Percentiles rank a stretch among this genome's conserved stretches.
phyloP scores from a whole-genome alignment of 2,888 invertebrate species.

The Malthinus seriepunctatus region DNA sequence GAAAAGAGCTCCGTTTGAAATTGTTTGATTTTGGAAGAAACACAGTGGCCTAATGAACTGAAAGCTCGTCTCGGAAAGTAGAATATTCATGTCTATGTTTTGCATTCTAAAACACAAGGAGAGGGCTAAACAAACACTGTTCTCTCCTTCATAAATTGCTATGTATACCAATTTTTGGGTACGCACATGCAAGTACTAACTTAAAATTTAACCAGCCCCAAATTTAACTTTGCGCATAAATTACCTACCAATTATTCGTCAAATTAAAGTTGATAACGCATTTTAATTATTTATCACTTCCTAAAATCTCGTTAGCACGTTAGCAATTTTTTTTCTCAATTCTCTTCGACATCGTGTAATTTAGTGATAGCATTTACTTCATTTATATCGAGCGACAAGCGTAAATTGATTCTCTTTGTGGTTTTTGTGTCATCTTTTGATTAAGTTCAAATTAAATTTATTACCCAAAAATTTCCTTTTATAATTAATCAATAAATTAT shows the following conservation, averaged over 20 bases:
- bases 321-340: neutral
- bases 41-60: constrained; percentile 18
- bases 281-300: too few relatives aligned
- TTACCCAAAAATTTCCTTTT: neutral
- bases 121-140: constrained; percentile 16
- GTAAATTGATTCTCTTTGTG: constrained; percentile 4
- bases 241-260: too few relatives aligned
- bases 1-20: neutral
- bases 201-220: neutral
- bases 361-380: neutral
- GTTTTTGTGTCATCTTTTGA: neutral
- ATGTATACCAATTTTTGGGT: neutral
- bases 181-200: neutral
- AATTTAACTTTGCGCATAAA: too few relatives aligned
- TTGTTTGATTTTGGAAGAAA: constrained; percentile 16
- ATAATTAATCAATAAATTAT: constrained; percentile 1
- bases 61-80: constrained; percentile 11
- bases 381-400: neutral
- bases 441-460: neutral
- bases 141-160: constrained; percentile 14
- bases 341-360: neutral
- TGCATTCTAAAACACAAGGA: constrained; percentile 7
- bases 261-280: too few relatives aligned
- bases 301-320: neutral
- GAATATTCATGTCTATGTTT: constrained; percentile 16